phyloP scores from a whole-genome alignment of 2,113 vertebrate genomes.

The Peromyscus polionotus region DNA sequence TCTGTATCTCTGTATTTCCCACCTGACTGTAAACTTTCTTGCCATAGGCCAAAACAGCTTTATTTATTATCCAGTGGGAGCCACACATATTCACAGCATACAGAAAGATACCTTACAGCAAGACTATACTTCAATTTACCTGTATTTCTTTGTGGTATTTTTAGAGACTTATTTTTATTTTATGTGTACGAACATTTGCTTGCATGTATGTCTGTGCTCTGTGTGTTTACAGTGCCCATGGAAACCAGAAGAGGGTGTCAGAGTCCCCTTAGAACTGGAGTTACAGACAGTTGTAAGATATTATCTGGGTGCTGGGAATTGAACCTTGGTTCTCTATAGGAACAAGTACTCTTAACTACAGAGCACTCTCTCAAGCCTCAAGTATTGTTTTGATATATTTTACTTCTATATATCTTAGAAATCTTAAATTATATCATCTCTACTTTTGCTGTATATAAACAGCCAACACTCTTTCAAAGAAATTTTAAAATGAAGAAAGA shows the following conservation, averaged over 20 bases:
- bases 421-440: neutral
- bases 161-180: neutral
- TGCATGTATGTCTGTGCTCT: neutral
- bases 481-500: conserved; percentile 33
- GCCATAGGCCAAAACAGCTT: too few relatives aligned
- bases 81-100: too few relatives aligned
- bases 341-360: neutral
- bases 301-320: neutral
- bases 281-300: neutral
- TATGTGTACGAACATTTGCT: neutral
- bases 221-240: neutral
- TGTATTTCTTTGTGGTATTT: neutral
- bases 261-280: neutral
- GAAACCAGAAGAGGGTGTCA: neutral
- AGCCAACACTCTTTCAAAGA: neutral
- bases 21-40: too few relatives aligned
- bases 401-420: conserved; percentile 32
- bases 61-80: too few relatives aligned
- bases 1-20: too few relatives aligned
- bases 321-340: neutral
- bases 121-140: neutral
- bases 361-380: neutral
- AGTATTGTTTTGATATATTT: neutral
- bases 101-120: too few relatives aligned
- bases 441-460: neutral